Evolutionary conservation across 2,113 vertebrate genomes (phyloP).

Genomic region (Saguinus imperator): DNA sequence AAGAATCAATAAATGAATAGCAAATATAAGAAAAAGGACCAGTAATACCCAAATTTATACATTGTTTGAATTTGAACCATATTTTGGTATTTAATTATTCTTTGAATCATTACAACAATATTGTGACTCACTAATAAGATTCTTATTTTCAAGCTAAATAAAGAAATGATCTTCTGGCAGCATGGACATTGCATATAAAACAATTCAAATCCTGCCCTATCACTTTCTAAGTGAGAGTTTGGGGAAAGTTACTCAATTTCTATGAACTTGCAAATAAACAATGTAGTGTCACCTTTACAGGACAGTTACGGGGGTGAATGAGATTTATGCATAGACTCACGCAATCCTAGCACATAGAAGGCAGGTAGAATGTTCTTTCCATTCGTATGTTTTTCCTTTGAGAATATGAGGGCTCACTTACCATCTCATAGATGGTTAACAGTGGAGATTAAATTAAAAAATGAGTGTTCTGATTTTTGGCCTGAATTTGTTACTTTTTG

Average conservation of each 20-base stretch:
- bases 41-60: background rate
- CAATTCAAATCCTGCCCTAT: background rate
- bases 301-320: background rate
- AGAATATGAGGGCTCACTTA: background rate
- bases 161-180: background rate
- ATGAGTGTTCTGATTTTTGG: background rate
- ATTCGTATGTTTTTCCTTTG: background rate
- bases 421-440: background rate
- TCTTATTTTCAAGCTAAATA: background rate
- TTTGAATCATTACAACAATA: background rate
- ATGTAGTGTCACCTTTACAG: background rate
- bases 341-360: background rate
- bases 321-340: background rate
- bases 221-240: background rate
- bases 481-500: background rate
- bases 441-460: conserved; percentile 39
- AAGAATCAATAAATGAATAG: background rate
- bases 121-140: background rate
- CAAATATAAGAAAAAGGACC: background rate
- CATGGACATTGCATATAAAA: background rate
- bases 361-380: background rate
- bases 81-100: background rate
- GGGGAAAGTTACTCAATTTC: background rate
- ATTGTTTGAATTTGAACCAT: background rate
- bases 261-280: background rate